A percentile compares a stretch with the other conserved stretches of the same genome.
Conservation (phyloP, 2,888 invertebrate genomes). For the Mactromeris polynyma region DNA sequence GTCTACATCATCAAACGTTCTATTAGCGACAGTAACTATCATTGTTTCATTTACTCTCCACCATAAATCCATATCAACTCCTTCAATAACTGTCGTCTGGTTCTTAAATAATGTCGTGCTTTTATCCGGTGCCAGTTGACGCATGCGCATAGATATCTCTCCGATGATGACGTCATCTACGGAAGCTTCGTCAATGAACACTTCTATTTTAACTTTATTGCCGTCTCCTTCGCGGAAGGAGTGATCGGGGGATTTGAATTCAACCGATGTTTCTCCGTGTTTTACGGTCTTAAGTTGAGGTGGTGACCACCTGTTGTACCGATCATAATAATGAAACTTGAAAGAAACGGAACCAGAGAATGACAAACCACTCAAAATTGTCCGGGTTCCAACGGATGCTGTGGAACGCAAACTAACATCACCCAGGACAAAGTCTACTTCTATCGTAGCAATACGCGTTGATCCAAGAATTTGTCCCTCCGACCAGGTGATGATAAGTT, state of each 20-base stretch:
- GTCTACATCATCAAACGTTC: constrained; percentile 57
- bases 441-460: constrained; percentile 28
- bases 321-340: constrained; percentile 58
- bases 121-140: constrained; percentile 62
- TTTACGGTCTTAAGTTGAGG: constrained; percentile 34
- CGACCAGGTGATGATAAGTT: background rate
- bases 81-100: constrained; percentile 68
- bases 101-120: constrained; percentile 63
- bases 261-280: constrained; percentile 30
- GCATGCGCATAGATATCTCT: constrained; percentile 66
- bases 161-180: constrained; percentile 42
- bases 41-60: constrained; percentile 75
- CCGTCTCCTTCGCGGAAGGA: constrained; percentile 66
- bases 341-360: constrained; percentile 37
- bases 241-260: constrained; percentile 71
- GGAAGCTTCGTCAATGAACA: constrained; percentile 40
- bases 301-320: constrained; percentile 46
- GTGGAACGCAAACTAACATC: constrained; percentile 68
- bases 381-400: constrained; percentile 72
- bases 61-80: constrained; percentile 75
- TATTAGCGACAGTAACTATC: constrained; percentile 62
- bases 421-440: constrained; percentile 62
- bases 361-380: constrained; percentile 52
- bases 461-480: background rate
- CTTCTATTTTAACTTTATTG: constrained; percentile 66